A percentile compares a stretch with the other conserved stretches of the same genome.
Conservation (phyloP, 2,113 vertebrate genomes). For the Anseranas semipalmata region DNA sequence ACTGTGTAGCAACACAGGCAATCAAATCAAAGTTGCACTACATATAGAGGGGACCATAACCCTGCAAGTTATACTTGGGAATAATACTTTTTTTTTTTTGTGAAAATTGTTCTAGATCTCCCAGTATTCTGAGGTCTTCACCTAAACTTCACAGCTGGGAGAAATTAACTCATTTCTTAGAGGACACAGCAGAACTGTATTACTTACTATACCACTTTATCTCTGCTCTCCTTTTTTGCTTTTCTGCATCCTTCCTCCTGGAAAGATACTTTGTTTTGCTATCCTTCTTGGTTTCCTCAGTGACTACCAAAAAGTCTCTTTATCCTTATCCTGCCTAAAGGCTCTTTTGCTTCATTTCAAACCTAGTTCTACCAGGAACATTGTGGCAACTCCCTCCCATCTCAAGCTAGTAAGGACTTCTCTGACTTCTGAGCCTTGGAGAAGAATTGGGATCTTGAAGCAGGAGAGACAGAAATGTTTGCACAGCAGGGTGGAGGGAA, state of each 20-base stretch:
- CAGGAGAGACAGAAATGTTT: not conserved
- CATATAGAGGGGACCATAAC: not conserved
- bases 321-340: not conserved
- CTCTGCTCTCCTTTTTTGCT: not conserved
- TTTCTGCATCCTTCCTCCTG: not conserved
- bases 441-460: not conserved
- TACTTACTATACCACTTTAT: not conserved
- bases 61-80: not conserved
- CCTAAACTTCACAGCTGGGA: not conserved
- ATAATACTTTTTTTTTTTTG: not conserved
- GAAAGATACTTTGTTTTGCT: not conserved
- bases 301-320: not conserved
- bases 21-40: not conserved
- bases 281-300: not conserved
- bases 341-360: not conserved
- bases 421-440: not conserved
- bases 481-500: not conserved
- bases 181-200: not conserved
- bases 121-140: not conserved
- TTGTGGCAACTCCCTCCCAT: not conserved
- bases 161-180: not conserved
- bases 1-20: not conserved
- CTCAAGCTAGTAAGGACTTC: not conserved
- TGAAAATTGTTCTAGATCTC: not conserved
- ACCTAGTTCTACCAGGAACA: not conserved